Conservation (phyloP, 1,140 invertebrate genomes). For the Pseudomyrmex pallidus region DNA sequence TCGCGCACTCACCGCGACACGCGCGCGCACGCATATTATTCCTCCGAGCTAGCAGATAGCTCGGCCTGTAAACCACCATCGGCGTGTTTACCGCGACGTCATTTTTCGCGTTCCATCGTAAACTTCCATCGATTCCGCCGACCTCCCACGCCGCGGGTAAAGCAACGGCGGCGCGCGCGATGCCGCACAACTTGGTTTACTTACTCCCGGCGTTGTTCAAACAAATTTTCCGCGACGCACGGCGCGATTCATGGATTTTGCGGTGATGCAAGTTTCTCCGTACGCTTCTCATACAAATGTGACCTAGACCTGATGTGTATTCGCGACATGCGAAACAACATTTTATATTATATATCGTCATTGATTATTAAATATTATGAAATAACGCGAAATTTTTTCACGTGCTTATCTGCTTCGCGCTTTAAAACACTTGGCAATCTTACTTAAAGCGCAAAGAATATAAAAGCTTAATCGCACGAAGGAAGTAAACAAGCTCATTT, state of each 20-base stretch:
- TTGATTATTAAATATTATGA: not conserved
- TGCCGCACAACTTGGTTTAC: not conserved
- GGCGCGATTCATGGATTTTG: slow-evolving; percentile 36
- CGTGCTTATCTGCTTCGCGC: too few relatives aligned
- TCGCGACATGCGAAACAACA: not conserved
- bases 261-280: slow-evolving; percentile 18
- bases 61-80: slow-evolving; percentile 41
- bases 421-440: too few relatives aligned
- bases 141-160: slow-evolving; percentile 48
- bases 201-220: slow-evolving; percentile 27
- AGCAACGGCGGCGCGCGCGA: slow-evolving; percentile 3
- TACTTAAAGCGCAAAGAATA: too few relatives aligned
- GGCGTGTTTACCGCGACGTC: slow-evolving; percentile 32
- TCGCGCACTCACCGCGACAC: slow-evolving; percentile 21
- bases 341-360: not conserved
- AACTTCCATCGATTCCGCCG: slow-evolving; percentile 43
- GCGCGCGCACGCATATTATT: slow-evolving; percentile 56
- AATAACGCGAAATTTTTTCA: too few relatives aligned
- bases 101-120: slow-evolving; percentile 44
- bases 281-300: not conserved
- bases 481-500: not conserved
- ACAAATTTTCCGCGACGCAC: slow-evolving; percentile 29
- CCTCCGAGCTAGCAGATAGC: slow-evolving; percentile 38
- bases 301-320: not conserved
- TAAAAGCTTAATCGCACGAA: not conserved